phyloP scores from a whole-genome alignment of 2,797 vertebrate genomes.

The Meda fulgida region DNA sequence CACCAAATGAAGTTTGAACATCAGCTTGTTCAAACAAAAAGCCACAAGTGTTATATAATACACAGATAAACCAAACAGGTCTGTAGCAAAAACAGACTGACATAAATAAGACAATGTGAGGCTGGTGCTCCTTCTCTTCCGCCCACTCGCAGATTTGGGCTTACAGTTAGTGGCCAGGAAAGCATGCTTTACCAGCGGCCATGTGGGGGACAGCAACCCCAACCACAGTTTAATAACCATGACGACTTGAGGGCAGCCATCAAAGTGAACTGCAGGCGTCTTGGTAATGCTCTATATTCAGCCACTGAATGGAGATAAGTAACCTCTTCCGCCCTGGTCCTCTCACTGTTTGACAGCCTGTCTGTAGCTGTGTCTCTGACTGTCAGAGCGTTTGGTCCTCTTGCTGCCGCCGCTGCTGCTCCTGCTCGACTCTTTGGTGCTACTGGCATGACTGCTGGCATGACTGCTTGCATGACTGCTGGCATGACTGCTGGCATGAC shows the following conservation, averaged over 20 bases:
- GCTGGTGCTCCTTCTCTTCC: slow-evolving; percentile 45
- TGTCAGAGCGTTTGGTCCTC: slow-evolving; percentile 70
- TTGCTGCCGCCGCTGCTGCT: slow-evolving; percentile 62
- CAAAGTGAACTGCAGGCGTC: neutral
- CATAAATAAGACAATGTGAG: slow-evolving; percentile 30
- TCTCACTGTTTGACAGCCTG: slow-evolving; percentile 74
- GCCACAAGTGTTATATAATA: slow-evolving; percentile 1
- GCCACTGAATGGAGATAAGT: slow-evolving; percentile 32
- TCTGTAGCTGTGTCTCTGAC: slow-evolving; percentile 74
- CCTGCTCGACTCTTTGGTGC: slow-evolving; percentile 64
- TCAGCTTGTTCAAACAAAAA: slow-evolving; percentile 1
- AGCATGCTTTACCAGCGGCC: slow-evolving; percentile 32
- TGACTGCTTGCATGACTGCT: slow-evolving; percentile 14
- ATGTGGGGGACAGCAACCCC: neutral
- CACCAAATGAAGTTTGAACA: neutral
- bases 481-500: slow-evolving; percentile 42
- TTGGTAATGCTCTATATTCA: slow-evolving; percentile 12
- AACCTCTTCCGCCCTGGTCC: slow-evolving; percentile 20
- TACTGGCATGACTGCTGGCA: slow-evolving; percentile 48
- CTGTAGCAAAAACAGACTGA: slow-evolving; percentile 22
- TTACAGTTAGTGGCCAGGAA: slow-evolving; percentile 44
- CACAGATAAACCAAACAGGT: slow-evolving; percentile 23
- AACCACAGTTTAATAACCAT: neutral
- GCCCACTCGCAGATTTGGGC: slow-evolving; percentile 7
- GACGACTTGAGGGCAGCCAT: slow-evolving; percentile 18